phyloP scores from a whole-genome alignment of 2,888 invertebrate species.

The Mantis religiosa region DNA sequence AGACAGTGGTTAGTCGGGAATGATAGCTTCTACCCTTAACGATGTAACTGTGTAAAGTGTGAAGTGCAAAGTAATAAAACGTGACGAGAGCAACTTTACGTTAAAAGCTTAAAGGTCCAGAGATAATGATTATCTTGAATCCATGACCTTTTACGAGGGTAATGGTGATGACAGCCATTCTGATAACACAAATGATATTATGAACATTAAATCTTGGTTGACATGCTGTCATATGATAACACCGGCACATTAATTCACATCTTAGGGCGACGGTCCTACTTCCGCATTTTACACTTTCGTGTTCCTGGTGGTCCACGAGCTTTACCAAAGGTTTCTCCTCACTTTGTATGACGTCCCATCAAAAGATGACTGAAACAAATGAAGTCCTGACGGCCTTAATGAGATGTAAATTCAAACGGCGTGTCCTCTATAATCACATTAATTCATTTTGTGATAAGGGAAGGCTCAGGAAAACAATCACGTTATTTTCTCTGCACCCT shows the following conservation, averaged over 20 bases:
- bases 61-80: neutral
- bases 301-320: neutral
- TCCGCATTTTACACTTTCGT: neutral
- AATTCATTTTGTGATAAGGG: too few species aligned
- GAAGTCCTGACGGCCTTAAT: too few species aligned
- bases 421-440: too few species aligned
- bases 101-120: neutral
- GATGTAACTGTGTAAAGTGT: neutral
- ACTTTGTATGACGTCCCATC: too few species aligned
- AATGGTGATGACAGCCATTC: neutral
- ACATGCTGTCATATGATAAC: neutral
- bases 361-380: too few species aligned
- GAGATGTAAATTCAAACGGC: too few species aligned
- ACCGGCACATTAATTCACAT: neutral
- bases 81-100: neutral
- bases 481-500: too few species aligned
- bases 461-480: too few species aligned
- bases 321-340: too few species aligned
- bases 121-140: neutral
- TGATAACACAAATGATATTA: neutral
- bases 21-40: neutral
- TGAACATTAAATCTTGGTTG: neutral
- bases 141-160: neutral
- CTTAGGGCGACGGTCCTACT: neutral
- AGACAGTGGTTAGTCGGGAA: neutral